Evolutionary conservation across 1,140 invertebrate species (phyloP), one percentile per base, ranked within the genome.

Genomic region (Leguminivora glycinivorella): DNA sequence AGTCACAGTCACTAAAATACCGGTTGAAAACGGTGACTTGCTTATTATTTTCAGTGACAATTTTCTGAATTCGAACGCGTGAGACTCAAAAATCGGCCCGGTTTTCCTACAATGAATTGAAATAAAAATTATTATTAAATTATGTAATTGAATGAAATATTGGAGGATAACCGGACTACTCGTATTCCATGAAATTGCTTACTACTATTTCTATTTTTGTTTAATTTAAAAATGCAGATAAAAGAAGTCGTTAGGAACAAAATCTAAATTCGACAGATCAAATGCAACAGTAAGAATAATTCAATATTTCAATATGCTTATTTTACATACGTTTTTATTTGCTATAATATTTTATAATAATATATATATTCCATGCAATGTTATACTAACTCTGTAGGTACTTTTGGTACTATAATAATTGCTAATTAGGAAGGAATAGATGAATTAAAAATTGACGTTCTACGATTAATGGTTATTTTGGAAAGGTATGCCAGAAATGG

Each of bases 371-470:
- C 79, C 83, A 85, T 83, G 82, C 80, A 84, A 80, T 77, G 74
- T 79, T 79, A 82, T 73, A 72, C 72, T 83, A 78, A 83, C 73
- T 84, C 77, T 81, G 80, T 88, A 85, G 79, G 82, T 86, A 86
- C 82, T 86, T 83, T 82, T 83, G 78, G 80, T 85, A 84, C 58
- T 79, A 83, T 83, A 77, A 79, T 88, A 88, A 87, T 88, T 88
- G 83, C 77, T 79, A 85, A 84, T 80, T 81, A 88, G 86, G 86
- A 87, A 87, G 86, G 86, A 88, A 78, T 85, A 79, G 80, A 79
- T 85, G 79, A 83, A 85, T 85, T 78, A 78, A 85, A 81, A 87
- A 87, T 87, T 87, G 84, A 87, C 85, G 70, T 75, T 68, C 82
- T 84, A 86, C 78, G 69, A 67, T 70, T 76, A 80, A 72, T 63